Evolutionary conservation across 2,797 vertebrate genomes (phyloP).

Genomic region (Thamnophis elegans): DNA sequence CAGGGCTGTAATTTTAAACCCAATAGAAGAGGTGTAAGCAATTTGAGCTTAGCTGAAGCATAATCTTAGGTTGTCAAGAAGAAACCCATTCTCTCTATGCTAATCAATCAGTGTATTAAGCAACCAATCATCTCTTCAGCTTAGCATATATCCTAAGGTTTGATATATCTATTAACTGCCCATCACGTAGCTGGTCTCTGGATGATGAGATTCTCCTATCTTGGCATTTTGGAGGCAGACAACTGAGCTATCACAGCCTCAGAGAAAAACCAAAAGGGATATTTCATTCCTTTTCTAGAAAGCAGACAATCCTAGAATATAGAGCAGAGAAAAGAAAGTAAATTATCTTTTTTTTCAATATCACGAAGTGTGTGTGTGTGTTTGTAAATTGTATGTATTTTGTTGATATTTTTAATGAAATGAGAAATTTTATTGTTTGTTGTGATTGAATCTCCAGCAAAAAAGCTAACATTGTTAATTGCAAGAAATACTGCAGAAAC

Average conservation of each 20-base stretch:
- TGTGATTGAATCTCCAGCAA: conserved; percentile 47
- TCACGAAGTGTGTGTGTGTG: conserved; percentile 42
- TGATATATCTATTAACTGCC: conserved; percentile 99
- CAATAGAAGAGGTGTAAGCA: conserved; percentile 90
- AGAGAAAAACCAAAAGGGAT: conserved; percentile 97
- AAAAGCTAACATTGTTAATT: conserved; percentile 55
- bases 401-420: conserved; percentile 51
- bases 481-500: conserved; percentile 41
- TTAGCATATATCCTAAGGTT: conserved; percentile 92
- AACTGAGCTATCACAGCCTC: conserved; percentile 93
- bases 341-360: conserved; percentile 70
- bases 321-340: conserved; percentile 69
- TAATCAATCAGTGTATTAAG: conserved; percentile 96
- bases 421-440: conserved; percentile 55
- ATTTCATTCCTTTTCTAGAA: conserved; percentile 85
- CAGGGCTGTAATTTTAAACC: conserved; percentile 98
- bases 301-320: conserved; percentile 85
- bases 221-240: conserved; percentile 93
- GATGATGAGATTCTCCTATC: conserved; percentile 88
- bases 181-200: conserved; percentile 83
- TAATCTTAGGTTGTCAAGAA: conserved; percentile 99
- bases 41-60: conserved; percentile 88
- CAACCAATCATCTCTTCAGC: conserved; percentile 89
- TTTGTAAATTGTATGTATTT: conserved; percentile 67
- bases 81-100: conserved; percentile 92